A percentile compares a stretch with the other conserved stretches of the same genome.
Evolutionary conservation across 2,888 invertebrate species (phyloP).

Genomic region (Leptinotarsa rubiginosa): DNA sequence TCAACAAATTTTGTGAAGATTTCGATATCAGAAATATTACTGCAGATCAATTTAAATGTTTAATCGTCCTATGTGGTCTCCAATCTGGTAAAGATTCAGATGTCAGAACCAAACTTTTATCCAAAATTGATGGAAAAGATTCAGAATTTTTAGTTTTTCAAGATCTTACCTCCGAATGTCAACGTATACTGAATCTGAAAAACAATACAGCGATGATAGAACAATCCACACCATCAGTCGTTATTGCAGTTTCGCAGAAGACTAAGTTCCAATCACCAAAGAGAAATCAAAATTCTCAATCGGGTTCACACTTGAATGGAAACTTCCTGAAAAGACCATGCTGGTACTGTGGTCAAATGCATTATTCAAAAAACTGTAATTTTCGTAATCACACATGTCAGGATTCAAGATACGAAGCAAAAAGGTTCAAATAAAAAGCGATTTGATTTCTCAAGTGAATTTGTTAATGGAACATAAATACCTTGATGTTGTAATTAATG

Average conservation of each 20-base stretch:
- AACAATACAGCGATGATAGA: not conserved
- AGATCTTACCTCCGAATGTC: not conserved
- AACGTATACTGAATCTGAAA: not conserved
- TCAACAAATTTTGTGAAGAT: conserved; percentile 15
- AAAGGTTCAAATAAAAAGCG: no score
- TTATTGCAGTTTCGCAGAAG: not conserved
- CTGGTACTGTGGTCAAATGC: conserved; percentile 10
- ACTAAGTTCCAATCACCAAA: not conserved
- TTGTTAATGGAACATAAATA: no score
- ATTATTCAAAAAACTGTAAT: not conserved
- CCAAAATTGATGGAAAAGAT: conserved; percentile 6
- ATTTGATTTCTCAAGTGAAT: no score
- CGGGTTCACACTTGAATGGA: not conserved
- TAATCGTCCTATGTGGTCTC: conserved; percentile 1
- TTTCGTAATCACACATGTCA: no score
- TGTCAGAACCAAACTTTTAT: not conserved
- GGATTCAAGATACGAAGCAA: no score
- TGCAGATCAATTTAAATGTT: conserved; percentile 6
- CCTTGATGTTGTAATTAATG: no score
- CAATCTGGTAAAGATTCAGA: not conserved
- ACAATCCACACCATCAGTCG: not conserved
- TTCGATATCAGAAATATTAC: not conserved
- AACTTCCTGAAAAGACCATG: not conserved
- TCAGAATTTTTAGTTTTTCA: not conserved
- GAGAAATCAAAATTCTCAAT: not conserved